Percentiles rank a stretch among this genome's conserved stretches.
phyloP scores from a whole-genome alignment of 2,888 invertebrate genomes.

The Archaeoteleia sp. region DNA sequence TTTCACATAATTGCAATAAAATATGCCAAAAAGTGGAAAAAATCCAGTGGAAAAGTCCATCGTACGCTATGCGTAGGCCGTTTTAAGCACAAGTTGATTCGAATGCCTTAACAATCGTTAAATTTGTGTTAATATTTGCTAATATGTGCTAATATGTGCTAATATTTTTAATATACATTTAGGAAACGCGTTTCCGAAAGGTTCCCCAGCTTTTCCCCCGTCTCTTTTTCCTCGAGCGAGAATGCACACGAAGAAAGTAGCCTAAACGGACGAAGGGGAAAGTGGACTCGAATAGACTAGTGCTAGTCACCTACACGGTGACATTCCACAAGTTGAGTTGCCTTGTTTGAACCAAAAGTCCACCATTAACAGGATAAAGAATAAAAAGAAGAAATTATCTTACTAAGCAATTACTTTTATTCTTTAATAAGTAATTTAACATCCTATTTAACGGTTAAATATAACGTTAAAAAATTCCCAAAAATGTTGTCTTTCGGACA shows the following conservation, averaged over 20 bases:
- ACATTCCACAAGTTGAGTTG: slow-evolving; percentile 48
- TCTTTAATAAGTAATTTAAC: too few relatives aligned
- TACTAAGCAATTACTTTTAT: too few relatives aligned
- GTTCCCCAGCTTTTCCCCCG: slow-evolving; percentile 17
- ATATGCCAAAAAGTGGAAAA: too few relatives aligned
- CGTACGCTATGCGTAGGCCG: too few relatives aligned
- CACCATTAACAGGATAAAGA: slow-evolving; percentile 15
- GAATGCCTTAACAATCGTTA: too few relatives aligned
- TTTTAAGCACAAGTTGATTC: too few relatives aligned
- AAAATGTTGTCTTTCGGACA: too few relatives aligned
- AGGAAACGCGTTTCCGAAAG: slow-evolving; percentile 18
- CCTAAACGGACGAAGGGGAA: slow-evolving; percentile 64
- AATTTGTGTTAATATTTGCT: not conserved
- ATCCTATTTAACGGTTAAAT: too few relatives aligned
- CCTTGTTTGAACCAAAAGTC: slow-evolving; percentile 42
- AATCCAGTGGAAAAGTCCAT: too few relatives aligned
- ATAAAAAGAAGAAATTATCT: too few relatives aligned
- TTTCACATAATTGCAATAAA: too few relatives aligned
- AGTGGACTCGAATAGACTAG: slow-evolving; percentile 60
- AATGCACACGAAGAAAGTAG: slow-evolving; percentile 68
- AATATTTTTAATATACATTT: not conserved
- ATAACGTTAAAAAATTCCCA: too few relatives aligned
- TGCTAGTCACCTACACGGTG: slow-evolving; percentile 46
- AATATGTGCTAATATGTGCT: not conserved
- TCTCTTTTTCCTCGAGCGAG: slow-evolving; percentile 43